Base-by-base conservation (phyloP, 2,888 invertebrate species). In the Mythimna impura region DNA sequence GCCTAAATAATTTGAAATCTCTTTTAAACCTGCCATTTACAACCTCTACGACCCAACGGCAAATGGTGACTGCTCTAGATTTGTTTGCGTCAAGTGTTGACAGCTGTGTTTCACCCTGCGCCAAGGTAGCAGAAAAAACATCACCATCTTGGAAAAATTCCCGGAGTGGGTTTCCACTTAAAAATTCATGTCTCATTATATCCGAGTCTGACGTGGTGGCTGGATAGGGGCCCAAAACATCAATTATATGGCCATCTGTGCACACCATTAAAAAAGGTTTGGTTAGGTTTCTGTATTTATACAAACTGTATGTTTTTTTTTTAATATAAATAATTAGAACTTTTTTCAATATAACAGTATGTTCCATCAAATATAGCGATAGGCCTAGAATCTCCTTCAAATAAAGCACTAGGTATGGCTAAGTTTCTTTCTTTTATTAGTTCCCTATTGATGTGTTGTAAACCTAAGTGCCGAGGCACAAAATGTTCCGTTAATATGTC, bases 161-260 rank as follows among this genome's bases (percentile, higher is more conserved):
- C 47, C 47, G 47, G 17, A 43, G 40, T 40, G 43, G 43, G 43
- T 43, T 43, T 47, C 5, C 47, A 12, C 17, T 47, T 47, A 0
- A 17, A 43, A 68, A 68, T 8, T 68, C 60, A 22, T 68, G 17
- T 50, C 0, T 68, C 17, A 60, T 34, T 10, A 61, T 60, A 22
- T 67, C 47, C 0, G 60, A 9, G 12, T 67, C 67, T 17, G 60
- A 67, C 2, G 50, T 67, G 9, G 50, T 67, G 0, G 50, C 60
- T 60, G 50, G 67, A 50, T 67, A 58, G 58, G 58, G 67, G 60
- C 58, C 60, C 34, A 36, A 50, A 60, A 60, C 36, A 58, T 67
- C 60, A 60, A 67, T 36, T 36, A 60, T 66, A 30, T 67, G 34
- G 6, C 58, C 60, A 36, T 60, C 58, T n/a, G 34, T 60, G 6